A percentile compares a stretch with the other conserved stretches of the same genome.
These are phyloP conservation scores for Eolophus roseicapilla DNA, from an alignment of 2,113 vertebrate species.

Conservation along the genomic window DNA sequence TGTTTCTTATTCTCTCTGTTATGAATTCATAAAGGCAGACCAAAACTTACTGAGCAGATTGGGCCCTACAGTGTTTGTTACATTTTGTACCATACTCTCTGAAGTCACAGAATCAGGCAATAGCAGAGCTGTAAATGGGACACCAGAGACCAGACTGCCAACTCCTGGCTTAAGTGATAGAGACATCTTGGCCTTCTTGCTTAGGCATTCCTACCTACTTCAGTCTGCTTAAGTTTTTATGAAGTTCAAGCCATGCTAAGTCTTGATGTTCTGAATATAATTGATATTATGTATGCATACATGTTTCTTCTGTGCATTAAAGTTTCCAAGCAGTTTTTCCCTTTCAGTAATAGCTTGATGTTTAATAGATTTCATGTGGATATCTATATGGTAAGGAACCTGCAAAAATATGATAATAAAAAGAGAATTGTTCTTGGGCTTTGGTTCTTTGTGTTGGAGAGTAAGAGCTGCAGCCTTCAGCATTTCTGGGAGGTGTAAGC, in stretches of 20 bases:
- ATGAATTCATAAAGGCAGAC: not conserved
- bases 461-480: conserved; percentile 45
- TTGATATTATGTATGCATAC: not conserved
- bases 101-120: not conserved
- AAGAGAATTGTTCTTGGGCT: not conserved
- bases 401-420: not conserved
- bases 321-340: not conserved
- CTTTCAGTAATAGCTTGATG: not conserved
- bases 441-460: not conserved
- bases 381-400: not conserved
- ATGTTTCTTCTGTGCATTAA: not conserved
- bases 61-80: not conserved
- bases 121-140: not conserved
- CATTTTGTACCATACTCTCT: not conserved
- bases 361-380: not conserved
- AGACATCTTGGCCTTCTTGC: not conserved
- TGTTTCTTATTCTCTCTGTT: not conserved
- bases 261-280: not conserved
- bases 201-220: not conserved
- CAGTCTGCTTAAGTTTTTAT: not conserved
- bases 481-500: conserved; percentile 39
- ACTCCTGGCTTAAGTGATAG: not conserved
- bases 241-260: not conserved
- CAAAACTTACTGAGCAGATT: not conserved
- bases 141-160: not conserved